Conservation (phyloP, 2,113 vertebrate genomes). For the Paramormyrops kingsleyae region DNA sequence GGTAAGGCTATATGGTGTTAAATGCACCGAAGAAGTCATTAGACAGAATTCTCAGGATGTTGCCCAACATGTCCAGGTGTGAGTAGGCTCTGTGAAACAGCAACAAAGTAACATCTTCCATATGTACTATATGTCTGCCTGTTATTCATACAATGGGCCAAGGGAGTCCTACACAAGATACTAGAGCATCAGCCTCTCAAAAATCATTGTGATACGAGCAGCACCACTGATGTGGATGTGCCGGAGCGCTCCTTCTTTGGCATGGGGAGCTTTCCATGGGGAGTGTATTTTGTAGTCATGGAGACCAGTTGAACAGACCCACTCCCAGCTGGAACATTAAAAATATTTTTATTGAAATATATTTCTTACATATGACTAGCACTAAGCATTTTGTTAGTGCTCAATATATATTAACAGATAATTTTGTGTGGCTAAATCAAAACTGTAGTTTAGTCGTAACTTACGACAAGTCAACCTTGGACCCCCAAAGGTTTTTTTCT, state of each 20-base stretch:
- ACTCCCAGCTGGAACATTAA: neutral
- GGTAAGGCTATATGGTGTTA: neutral
- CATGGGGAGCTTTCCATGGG: neutral
- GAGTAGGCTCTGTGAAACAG: too few species aligned
- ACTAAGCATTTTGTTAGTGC: neutral
- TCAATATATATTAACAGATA: neutral
- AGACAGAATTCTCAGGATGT: neutral
- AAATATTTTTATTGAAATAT: neutral
- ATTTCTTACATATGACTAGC: neutral
- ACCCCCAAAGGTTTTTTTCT: too few species aligned
- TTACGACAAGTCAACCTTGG: too few species aligned
- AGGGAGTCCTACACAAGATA: too few species aligned
- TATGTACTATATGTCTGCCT: neutral
- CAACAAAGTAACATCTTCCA: neutral
- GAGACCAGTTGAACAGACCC: neutral
- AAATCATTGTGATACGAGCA: neutral
- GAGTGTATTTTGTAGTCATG: neutral
- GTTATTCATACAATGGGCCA: too few species aligned
- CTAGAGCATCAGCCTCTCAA: neutral
- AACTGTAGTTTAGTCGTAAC: neutral
- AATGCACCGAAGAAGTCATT: neutral
- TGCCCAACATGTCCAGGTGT: neutral
- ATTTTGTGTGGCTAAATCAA: neutral
- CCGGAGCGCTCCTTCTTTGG: neutral
- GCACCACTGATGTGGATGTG: neutral